These are phyloP conservation scores for Brachyhypopomus occidentalis DNA, from an alignment of 2,113 vertebrate genomes.

Conservation along the genomic window DNA sequence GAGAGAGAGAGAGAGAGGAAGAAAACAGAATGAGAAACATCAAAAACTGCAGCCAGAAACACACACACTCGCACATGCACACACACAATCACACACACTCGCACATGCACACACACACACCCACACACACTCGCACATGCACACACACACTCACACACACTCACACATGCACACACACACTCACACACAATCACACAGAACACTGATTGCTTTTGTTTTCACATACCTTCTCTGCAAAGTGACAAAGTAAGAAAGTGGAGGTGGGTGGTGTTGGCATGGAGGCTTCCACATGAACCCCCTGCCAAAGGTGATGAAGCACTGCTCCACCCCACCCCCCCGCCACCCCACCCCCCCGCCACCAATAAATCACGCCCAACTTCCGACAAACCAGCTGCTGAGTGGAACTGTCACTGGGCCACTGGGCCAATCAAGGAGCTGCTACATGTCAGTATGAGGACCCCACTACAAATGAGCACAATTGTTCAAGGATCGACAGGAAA, in stretches of 20 bases:
- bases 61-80: background rate
- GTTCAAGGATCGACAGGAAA: background rate
- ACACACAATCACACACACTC: background rate
- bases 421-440: slow-evolving; percentile 19
- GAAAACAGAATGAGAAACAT: too few relatives aligned
- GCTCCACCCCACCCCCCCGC: background rate
- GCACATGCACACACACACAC: background rate
- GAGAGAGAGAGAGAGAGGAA: too few relatives aligned
- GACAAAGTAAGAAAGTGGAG: slow-evolving; percentile 15
- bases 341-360: background rate
- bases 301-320: slow-evolving; percentile 28
- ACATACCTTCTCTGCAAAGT: background rate
- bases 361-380: slow-evolving; percentile 55
- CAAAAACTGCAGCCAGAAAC: background rate
- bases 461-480: background rate
- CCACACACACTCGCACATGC: background rate
- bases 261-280: slow-evolving; percentile 14
- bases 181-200: too few relatives aligned
- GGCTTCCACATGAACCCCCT: slow-evolving; percentile 33
- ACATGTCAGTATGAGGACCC: background rate
- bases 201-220: background rate
- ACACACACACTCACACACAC: background rate
- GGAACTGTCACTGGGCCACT: slow-evolving; percentile 44
- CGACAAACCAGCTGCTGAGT: slow-evolving; percentile 48
- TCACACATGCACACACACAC: background rate